Base-by-base conservation (phyloP, 2,888 invertebrate species). In the Andrena trimmerana region DNA sequence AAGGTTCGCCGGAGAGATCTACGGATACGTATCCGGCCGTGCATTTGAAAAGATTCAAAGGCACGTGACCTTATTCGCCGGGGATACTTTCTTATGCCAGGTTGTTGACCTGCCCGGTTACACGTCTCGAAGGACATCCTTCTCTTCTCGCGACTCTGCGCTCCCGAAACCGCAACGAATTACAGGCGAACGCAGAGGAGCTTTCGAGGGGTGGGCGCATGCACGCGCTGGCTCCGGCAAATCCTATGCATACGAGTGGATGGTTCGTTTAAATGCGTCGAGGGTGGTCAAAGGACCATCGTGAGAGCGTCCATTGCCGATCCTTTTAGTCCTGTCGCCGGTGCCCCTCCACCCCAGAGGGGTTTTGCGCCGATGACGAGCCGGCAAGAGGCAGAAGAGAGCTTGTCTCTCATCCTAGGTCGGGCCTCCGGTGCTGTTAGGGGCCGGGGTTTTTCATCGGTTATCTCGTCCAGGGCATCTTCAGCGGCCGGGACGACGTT, bases 391-490 rank as follows among this genome's bases (percentile, higher is more conserved):
- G 57, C 50, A 10, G 27, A 6, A 16, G 5, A 48, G 36, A 68
- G 33, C 36, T 29, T 57, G n/a, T 65, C 60, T 24, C 20, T 59
- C 16, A 27, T 54, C 50, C 42, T 52, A 27, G 29, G 24, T 20
- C 24, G 31, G 31, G 48, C 4, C 20, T 27, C 20, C 62, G 29
- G 42, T 2, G 59, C 66, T 52, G 71, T 57, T 48, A 57, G 10
- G 16, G 59, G 54, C 67, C 63, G 78, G 71, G 78, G 85, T 90
- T 87, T 89, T 88, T 87, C 85, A 87, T 83, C 84, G 74, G 84
- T 87, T 90, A 89, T 90, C 85, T 86, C 73, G 84, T 89, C 84
- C 78, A 63, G 79, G 79, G 84, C 81, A 87, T 88, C 87, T 86
- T 74, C 70, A 83, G 65, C 83, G 84, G 31, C 69, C 70, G 81